Conservation (phyloP, 2,113 vertebrate genomes). For the Oreochromis tanganicae region DNA sequence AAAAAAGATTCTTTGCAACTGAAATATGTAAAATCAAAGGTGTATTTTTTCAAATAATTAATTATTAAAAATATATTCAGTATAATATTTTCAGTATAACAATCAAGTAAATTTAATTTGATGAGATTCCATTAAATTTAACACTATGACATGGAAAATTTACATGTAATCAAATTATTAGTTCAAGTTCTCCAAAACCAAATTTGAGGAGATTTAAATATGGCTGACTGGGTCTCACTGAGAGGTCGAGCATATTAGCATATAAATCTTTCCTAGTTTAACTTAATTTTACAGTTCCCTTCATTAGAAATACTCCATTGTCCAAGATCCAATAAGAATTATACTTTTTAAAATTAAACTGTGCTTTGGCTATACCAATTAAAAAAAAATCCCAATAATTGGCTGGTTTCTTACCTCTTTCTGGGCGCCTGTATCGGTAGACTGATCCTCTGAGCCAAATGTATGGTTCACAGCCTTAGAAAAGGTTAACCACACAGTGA, state of each 20-base stretch:
- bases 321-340: background rate
- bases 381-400: background rate
- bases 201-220: background rate
- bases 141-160: background rate
- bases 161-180: background rate
- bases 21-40: background rate
- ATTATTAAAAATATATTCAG: background rate
- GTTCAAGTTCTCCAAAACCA: background rate
- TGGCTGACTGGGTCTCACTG: background rate
- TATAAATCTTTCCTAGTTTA: background rate
- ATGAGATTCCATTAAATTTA: background rate
- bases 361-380: background rate
- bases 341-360: background rate
- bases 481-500: constrained; percentile 61
- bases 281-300: background rate
- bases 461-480: constrained; percentile 34
- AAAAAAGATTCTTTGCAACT: background rate
- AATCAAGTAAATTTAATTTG: background rate
- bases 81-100: background rate
- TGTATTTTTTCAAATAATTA: background rate
- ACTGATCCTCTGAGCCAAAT: constrained; percentile 12
- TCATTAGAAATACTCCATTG: background rate
- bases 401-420: background rate
- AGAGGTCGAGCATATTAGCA: background rate
- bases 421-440: constrained; percentile 15